A percentile compares a stretch with the other conserved stretches of the same genome.
Evolutionary conservation across 2,113 vertebrate genomes (phyloP).

Genomic region (Puma concolor): DNA sequence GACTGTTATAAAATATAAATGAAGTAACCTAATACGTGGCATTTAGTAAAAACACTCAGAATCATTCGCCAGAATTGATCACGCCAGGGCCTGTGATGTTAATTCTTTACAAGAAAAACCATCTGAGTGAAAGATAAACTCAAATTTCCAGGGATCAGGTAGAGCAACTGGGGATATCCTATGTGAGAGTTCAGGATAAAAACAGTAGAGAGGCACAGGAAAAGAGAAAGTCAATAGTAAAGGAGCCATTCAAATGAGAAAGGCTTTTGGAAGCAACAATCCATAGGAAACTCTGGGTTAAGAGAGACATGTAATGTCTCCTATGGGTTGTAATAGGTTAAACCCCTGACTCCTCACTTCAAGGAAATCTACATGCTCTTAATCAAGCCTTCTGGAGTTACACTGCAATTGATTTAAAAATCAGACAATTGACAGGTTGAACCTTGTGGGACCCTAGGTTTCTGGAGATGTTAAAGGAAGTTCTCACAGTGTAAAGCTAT

Average conservation of each 20-base stretch:
- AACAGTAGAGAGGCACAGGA: neutral
- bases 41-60: constrained; percentile 4
- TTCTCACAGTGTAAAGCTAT: neutral
- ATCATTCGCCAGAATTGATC: neutral
- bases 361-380: neutral
- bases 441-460: neutral
- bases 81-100: neutral
- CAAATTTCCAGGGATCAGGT: neutral
- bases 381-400: neutral
- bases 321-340: neutral
- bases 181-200: neutral
- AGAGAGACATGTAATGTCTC: neutral
- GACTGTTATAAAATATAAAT: neutral
- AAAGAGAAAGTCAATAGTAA: neutral
- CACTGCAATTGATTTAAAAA: neutral
- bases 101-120: neutral
- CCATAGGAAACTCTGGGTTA: neutral
- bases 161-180: neutral
- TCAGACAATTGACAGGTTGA: neutral
- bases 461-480: neutral
- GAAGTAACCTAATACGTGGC: neutral
- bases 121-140: neutral
- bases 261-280: neutral
- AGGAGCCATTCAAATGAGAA: neutral
- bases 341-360: neutral